Conservation (phyloP, 1,140 invertebrate genomes). For the Lethocerus indicus region DNA sequence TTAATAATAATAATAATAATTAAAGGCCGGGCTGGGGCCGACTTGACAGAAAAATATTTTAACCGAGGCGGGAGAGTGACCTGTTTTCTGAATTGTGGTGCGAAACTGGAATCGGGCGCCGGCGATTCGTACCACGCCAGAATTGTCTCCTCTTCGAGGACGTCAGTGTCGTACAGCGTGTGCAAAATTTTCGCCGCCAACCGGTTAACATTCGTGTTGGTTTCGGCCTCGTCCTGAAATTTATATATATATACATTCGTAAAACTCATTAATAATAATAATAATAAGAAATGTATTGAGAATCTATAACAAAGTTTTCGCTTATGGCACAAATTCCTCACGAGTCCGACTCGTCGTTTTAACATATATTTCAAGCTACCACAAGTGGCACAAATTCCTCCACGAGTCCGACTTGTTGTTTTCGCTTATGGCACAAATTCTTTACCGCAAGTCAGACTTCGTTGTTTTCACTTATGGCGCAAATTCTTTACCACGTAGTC, state of each 20-base stretch:
- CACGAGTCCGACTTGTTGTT: not conserved
- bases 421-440: not conserved
- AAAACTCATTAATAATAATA: not conserved
- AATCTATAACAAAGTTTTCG: not conserved
- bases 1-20: no score
- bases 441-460: no score
- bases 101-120: no score
- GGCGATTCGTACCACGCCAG: constrained; percentile 61
- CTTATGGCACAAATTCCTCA: not conserved
- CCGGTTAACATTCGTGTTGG: constrained; percentile 25
- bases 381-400: not conserved
- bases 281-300: not conserved
- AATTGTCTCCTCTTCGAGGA: constrained; percentile 62
- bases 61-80: no score
- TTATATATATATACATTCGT: not conserved
- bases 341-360: not conserved
- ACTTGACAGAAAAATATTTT: no score
- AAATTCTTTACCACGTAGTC: no score
- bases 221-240: constrained; percentile 21
- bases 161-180: constrained; percentile 64
- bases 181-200: constrained; percentile 40
- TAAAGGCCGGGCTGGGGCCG: no score
- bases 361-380: not conserved
- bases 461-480: no score
- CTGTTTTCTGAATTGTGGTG: no score